Evolutionary conservation across 1,140 invertebrate species (phyloP), one percentile per base, ranked within the genome.

Genomic region (Drosophila athabasca): DNA sequence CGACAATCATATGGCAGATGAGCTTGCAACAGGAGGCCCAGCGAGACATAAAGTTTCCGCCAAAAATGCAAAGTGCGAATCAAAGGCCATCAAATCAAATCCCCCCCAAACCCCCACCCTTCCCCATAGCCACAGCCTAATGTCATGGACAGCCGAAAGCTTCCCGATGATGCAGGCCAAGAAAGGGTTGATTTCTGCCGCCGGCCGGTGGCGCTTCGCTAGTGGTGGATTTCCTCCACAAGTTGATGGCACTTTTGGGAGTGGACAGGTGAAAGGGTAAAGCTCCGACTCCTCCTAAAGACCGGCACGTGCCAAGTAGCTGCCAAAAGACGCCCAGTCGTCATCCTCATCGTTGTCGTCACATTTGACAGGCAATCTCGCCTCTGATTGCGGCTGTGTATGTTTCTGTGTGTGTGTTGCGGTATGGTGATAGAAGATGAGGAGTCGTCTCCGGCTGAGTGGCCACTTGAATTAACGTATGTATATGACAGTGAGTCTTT

Each of bases 231-330:
- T 68, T 46, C 49, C 57, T 39, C 48, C 75, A 65, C 68, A 65
- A 67, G 62, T 82, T 76, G 59, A 83, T 76, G 57, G 61, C 54
- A 62, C 75, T 58, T 62, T 61, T 59, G 67, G 57, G 61, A 55
- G 50, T 50, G 46, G 73, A 22, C 57, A 76, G 68, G 52, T 75
- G 58, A 41, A 52, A 62, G 55, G 44, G 51, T 62, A 60, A 41
- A 44, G 35, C 24, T 51, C 24, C 29, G 41, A 49, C 26, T 24
- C 41, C 61, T 45, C 49, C 67, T 82, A 82, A 87, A 82, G 58
- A 60, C 64, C 61, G 71, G 58, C 83, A 88, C 83, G 83, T 88
- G 83, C 84, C 75, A 87, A 88, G 83, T 87, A 82, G 82, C 82
- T 88, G 83, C 75, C 76, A 88, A 83, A 26, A 26, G 51, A 26